Evolutionary conservation across 2,797 vertebrate species (phyloP), one percentile per base, ranked within the genome.

Genomic region (Ataeniobius toweri): DNA sequence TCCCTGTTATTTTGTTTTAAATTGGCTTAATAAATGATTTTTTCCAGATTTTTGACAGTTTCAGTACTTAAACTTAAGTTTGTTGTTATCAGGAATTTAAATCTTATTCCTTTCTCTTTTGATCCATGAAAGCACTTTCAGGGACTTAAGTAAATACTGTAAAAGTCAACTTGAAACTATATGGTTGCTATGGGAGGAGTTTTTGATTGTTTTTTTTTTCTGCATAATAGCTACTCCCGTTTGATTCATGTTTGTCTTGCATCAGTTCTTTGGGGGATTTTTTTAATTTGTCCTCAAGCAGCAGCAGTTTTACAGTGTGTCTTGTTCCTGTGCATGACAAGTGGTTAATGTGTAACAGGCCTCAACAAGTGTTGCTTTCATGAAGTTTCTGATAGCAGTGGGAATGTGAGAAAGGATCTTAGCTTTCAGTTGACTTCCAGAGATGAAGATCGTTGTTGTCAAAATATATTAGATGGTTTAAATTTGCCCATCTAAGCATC

Each of bases 331-430:
- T 70, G 14, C 48, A 76, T 67, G 73, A 78, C 55, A 86, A 82
- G 85, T 79, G 69, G 92, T 94, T 94, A 94, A 94, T 94, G 81
- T 92, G 75, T 93, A 93, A 93, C 93, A 90, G 81, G 92, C 77
- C 85, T 51, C 41, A 88, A 94, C 93, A 94, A 92, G 87, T 1
- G 63, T 77, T 55, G 89, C 91, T 85, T 94, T 94, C 91, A 94
- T 85, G 48, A 79, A 76, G 46, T 50, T 72, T 44, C 85, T 73
- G 89, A 86, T 90, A 89, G 81, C 80, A 59, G 84, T 53, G 77
- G 13, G 16, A 26, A 80, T 83, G 75, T 85, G 79, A 77, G 80
- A 73, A 90, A 87, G 81, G 80, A 83, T 93, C 90, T 90, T 90
- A 89, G 75, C 56, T 73, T 77, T 79, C 74, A 73, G 71, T 88